phyloP scores from a whole-genome alignment of 2,888 invertebrate species.

The Cerastoderma edule region DNA sequence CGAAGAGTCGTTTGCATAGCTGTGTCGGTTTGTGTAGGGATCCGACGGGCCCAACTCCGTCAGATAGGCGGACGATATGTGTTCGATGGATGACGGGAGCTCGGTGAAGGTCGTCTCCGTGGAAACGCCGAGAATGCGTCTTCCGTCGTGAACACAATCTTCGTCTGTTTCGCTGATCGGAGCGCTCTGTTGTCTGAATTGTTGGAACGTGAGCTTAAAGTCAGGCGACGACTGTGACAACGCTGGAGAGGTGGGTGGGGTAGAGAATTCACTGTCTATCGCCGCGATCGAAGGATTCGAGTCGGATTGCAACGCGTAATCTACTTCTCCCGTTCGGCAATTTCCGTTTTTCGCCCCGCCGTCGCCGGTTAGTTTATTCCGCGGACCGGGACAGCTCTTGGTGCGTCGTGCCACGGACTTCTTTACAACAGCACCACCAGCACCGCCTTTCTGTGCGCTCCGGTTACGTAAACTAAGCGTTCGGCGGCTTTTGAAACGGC shows the following conservation, averaged over 20 bases:
- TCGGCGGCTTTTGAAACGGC: constrained; percentile 64
- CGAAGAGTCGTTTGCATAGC: constrained; percentile 46
- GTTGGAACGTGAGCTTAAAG: constrained; percentile 39
- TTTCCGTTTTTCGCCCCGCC: background rate
- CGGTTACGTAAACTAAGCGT: constrained; percentile 20
- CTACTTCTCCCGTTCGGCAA: background rate
- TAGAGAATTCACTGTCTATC: constrained; percentile 6
- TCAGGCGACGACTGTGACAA: constrained; percentile 30
- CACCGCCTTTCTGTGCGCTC: constrained; percentile 18
- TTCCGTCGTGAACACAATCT: background rate
- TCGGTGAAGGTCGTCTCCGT: constrained; percentile 27
- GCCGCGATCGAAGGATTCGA: background rate
- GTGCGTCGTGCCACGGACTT: constrained; percentile 38
- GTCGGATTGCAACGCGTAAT: background rate
- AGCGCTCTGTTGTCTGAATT: constrained; percentile 36
- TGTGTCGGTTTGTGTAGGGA: constrained; percentile 18
- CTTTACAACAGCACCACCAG: too few species aligned
- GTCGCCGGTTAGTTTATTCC: background rate
- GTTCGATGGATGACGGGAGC: background rate
- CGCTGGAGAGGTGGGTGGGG: constrained; percentile 26
- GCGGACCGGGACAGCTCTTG: constrained; percentile 32
- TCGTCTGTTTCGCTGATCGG: constrained; percentile 36
- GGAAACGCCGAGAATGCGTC: background rate
- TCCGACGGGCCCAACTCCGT: constrained; percentile 12
- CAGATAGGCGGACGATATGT: background rate